Evolutionary conservation across 2,113 vertebrate genomes (phyloP).

Genomic region (Irena cyanogastra): DNA sequence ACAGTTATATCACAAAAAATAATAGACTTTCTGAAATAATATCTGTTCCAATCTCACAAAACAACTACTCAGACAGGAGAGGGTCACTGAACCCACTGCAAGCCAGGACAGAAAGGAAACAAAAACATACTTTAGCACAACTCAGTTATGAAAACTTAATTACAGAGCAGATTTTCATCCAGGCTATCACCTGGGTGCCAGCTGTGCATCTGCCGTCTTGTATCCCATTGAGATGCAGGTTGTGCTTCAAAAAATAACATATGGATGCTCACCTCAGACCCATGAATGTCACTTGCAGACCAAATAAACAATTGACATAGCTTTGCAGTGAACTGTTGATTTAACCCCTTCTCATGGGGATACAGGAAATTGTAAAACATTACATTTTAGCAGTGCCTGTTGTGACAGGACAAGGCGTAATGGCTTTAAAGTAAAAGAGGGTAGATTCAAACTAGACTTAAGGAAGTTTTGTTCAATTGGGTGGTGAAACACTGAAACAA

Average conservation of each 20-base stretch:
- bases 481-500: background rate
- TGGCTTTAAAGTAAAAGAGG: background rate
- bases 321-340: background rate
- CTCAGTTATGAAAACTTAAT: conserved; percentile 37
- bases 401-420: background rate
- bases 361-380: background rate
- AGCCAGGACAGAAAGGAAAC: background rate
- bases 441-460: background rate
- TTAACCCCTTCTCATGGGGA: background rate
- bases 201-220: background rate
- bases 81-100: conserved; percentile 40
- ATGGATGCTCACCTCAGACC: background rate
- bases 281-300: background rate
- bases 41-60: conserved; percentile 36
- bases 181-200: conserved; percentile 27
- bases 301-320: background rate
- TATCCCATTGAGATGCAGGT: background rate
- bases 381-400: background rate
- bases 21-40: conserved; percentile 57
- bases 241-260: background rate
- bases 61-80: conserved; percentile 41
- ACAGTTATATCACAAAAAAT: conserved; percentile 49
- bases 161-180: conserved; percentile 15
- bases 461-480: background rate
- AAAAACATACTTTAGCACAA: conserved; percentile 13